Percentiles rank a stretch among this genome's conserved stretches.
These are phyloP conservation scores for Oncorhynchus mykiss DNA, from an alignment of 2,113 vertebrate species.

Conservation along the genomic window DNA sequence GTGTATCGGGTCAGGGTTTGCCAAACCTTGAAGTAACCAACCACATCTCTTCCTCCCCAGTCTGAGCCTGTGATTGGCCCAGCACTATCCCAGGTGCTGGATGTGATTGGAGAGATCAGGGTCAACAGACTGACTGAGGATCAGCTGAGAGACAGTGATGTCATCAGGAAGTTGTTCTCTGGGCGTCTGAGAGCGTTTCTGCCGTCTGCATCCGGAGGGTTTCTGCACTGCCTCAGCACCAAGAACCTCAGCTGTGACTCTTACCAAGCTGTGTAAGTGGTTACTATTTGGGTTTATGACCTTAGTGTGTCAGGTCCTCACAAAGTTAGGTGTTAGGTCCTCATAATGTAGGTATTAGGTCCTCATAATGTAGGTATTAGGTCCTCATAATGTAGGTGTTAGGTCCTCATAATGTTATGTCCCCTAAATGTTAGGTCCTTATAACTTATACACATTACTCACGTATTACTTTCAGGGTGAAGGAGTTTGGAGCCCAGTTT, in stretches of 20 bases:
- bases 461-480: constrained; percentile 3
- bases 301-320: too few species aligned
- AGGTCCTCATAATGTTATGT: too few species aligned
- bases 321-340: too few species aligned
- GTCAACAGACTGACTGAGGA: constrained; percentile 46
- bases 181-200: constrained; percentile 52
- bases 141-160: constrained; percentile 46
- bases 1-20: too few species aligned
- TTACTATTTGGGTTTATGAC: too few species aligned
- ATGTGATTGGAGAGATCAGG: constrained; percentile 61
- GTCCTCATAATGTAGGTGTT: too few species aligned
- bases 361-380: too few species aligned
- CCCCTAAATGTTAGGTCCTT: constrained; percentile 30
- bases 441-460: constrained; percentile 21
- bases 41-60: constrained; percentile 28
- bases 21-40: background rate
- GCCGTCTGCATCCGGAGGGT: constrained; percentile 45
- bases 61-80: constrained; percentile 15
- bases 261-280: constrained; percentile 44
- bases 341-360: too few species aligned
- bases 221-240: constrained; percentile 60
- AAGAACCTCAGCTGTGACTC: constrained; percentile 68
- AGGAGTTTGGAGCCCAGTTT: constrained; percentile 14
- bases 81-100: constrained; percentile 47
- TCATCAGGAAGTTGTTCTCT: constrained; percentile 56